Conservation (phyloP, 2,797 vertebrate species). For the Sebastes elongatus region DNA sequence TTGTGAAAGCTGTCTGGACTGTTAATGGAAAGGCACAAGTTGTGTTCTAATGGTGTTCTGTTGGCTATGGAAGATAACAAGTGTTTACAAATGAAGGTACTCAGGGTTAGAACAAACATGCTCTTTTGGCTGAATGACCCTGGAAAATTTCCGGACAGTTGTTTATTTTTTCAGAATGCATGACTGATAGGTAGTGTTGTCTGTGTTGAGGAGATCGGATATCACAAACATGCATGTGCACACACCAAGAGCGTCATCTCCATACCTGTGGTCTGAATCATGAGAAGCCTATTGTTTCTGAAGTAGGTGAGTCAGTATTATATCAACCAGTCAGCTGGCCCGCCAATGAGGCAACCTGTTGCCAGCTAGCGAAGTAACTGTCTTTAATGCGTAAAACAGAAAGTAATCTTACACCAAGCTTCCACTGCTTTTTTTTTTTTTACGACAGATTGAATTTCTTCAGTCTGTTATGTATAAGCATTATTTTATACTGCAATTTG, state of each 20-base stretch:
- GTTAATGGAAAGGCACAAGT: slow-evolving; percentile 49
- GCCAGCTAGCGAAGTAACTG: slow-evolving; percentile 1
- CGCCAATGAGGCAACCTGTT: not conserved
- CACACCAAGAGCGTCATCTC: slow-evolving; percentile 31
- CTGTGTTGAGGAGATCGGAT: slow-evolving; percentile 41
- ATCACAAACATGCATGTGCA: slow-evolving; percentile 4
- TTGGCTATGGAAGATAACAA: slow-evolving; percentile 28
- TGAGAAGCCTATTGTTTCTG: slow-evolving; percentile 31
- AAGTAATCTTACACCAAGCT: slow-evolving; percentile 17
- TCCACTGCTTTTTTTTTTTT: not conserved
- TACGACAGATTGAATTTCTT: slow-evolving; percentile 1
- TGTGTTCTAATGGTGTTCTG: slow-evolving; percentile 23
- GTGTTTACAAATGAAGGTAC: slow-evolving; percentile 35
- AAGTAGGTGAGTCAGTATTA: slow-evolving; percentile 19
- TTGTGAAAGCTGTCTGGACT: slow-evolving; percentile 11
- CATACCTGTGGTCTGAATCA: slow-evolving; percentile 54
- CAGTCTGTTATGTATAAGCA: not conserved
- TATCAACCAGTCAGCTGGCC: slow-evolving; percentile 16
- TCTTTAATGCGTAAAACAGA: slow-evolving; percentile 36
- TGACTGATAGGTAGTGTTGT: slow-evolving; percentile 30
- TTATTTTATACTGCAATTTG: not conserved
- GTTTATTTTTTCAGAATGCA: slow-evolving; percentile 23
- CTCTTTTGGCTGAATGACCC: slow-evolving; percentile 18
- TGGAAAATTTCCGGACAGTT: slow-evolving; percentile 33
- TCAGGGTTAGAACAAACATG: slow-evolving; percentile 43